Percentiles rank a stretch among this genome's conserved stretches.
Evolutionary conservation across 2,113 vertebrate genomes (phyloP).

Genomic region (Poecile atricapillus): DNA sequence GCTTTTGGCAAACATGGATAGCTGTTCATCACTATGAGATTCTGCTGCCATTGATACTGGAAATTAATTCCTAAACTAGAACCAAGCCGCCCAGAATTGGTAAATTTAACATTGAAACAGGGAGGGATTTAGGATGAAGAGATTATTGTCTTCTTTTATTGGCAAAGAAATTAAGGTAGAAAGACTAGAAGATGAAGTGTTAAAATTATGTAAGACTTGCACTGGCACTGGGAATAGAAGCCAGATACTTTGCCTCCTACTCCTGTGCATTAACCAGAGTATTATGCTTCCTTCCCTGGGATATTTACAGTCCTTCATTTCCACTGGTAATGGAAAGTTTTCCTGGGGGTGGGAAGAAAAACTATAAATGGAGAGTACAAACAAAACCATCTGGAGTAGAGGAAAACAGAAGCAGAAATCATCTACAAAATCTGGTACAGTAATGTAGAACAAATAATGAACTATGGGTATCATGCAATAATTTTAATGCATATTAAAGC

Average conservation of each 20-base stretch:
- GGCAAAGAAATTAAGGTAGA: not conserved
- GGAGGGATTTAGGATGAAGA: not conserved
- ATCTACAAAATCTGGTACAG: not conserved
- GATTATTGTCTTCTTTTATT: not conserved
- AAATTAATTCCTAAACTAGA: not conserved
- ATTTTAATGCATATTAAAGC: not conserved
- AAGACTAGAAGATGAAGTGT: not conserved
- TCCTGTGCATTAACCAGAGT: not conserved
- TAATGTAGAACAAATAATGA: not conserved
- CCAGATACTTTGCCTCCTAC: not conserved
- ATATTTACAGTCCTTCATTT: slow-evolving; percentile 18
- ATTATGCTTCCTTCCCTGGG: not conserved
- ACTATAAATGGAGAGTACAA: not conserved
- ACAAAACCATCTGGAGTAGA: not conserved
- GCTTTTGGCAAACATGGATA: not conserved
- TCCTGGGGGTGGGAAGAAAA: not conserved
- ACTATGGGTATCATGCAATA: not conserved
- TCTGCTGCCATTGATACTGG: not conserved
- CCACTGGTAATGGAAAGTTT: not conserved
- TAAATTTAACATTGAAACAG: not conserved
- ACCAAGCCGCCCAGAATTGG: not conserved
- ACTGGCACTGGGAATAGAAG: not conserved
- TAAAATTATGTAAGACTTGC: not conserved
- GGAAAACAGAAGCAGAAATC: not conserved
- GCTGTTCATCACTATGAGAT: not conserved